These are phyloP conservation scores for Malacoraja senta DNA, from an alignment of 2,797 vertebrate species.

Conservation along the genomic window DNA sequence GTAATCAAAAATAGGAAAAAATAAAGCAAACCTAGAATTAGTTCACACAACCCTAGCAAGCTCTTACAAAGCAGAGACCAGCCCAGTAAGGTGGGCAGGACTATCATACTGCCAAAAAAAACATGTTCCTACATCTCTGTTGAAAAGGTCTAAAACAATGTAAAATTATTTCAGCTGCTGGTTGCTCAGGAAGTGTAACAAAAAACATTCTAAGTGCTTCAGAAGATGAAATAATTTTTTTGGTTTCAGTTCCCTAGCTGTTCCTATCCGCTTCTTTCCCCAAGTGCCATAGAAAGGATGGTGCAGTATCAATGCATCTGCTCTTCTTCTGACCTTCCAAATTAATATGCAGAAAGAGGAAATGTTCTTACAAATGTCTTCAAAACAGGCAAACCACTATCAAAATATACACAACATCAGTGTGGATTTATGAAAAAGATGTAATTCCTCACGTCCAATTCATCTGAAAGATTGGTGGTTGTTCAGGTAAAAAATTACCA, in stretches of 20 bases:
- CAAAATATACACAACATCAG: background rate
- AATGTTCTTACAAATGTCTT: background rate
- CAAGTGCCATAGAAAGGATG: constrained; percentile 23
- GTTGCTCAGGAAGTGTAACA: constrained; percentile 53
- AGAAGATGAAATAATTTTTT: constrained; percentile 47
- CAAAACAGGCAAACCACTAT: background rate
- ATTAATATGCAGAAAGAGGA: background rate
- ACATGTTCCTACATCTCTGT: constrained; percentile 45
- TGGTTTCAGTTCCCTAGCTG: constrained; percentile 28
- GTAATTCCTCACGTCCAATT: background rate
- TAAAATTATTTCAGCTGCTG: constrained; percentile 59
- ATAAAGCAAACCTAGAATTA: constrained; percentile 42
- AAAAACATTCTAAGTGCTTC: constrained; percentile 47
- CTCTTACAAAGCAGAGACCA: constrained; percentile 44
- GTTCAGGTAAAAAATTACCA: background rate
- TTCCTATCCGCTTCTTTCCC: constrained; percentile 27
- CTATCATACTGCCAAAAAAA: constrained; percentile 50
- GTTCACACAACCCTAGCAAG: constrained; percentile 45
- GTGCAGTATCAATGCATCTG: background rate
- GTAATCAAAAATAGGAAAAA: constrained; percentile 37
- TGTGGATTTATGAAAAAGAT: background rate
- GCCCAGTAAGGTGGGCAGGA: constrained; percentile 45
- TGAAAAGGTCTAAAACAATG: constrained; percentile 50
- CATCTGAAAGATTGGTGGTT: background rate
- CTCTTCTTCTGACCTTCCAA: background rate